These are phyloP conservation scores for Drosophila kanapiae DNA, from an alignment of 1,140 invertebrate genomes.

Conservation along the genomic window DNA sequence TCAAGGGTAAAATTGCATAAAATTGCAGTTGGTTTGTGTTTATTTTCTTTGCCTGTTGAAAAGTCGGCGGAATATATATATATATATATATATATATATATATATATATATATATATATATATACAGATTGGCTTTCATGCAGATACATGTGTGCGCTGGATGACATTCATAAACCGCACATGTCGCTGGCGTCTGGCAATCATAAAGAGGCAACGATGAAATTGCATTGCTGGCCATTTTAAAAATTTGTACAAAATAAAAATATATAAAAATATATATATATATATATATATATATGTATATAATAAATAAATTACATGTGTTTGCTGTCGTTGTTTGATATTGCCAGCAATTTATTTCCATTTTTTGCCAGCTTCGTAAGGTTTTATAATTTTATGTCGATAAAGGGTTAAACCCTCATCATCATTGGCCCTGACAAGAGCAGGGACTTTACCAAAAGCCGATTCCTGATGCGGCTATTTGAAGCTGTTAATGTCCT, in stretches of 20 bases:
- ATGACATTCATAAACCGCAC: constrained; percentile 63
- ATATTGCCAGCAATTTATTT: constrained; percentile 44
- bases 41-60: constrained; percentile 32
- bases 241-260: constrained; percentile 22
- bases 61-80: not conserved
- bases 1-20: constrained; percentile 46
- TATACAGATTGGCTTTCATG: constrained; percentile 2
- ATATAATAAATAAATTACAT: constrained; percentile 47
- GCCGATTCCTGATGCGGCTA: constrained; percentile 12
- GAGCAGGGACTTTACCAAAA: constrained; percentile 9
- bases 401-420: constrained; percentile 41
- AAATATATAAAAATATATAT: not conserved
- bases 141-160: constrained; percentile 5
- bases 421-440: constrained; percentile 49
- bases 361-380: constrained; percentile 14
- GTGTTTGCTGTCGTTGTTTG: constrained; percentile 47
- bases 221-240: constrained; percentile 53
- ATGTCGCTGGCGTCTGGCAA: constrained; percentile 38
- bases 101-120: not conserved
- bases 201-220: constrained; percentile 27
- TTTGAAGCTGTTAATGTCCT: constrained; percentile 13
- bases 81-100: not conserved
- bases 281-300: constrained; percentile 2
- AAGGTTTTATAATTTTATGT: constrained; percentile 17
- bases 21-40: constrained; percentile 42